phyloP scores from a whole-genome alignment of 2,888 invertebrate species.

The Acanthosepion lycidas region DNA sequence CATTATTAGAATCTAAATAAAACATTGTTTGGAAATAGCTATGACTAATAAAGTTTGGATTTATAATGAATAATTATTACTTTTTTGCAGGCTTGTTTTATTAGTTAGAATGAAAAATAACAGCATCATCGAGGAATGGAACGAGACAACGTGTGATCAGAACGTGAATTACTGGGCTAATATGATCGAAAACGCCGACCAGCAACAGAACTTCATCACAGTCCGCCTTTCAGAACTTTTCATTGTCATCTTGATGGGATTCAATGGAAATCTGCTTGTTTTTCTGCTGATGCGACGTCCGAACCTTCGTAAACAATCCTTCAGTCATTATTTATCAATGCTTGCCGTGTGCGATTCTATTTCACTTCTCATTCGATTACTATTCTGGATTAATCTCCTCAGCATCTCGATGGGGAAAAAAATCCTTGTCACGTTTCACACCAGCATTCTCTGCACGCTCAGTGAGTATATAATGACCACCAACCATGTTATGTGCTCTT shows the following conservation, averaged over 20 bases:
- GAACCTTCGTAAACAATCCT: conserved; percentile 49
- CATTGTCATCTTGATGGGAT: conserved; percentile 48
- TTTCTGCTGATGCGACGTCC: conserved; percentile 48
- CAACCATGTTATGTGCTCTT: conserved; percentile 51
- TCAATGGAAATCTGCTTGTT: conserved; percentile 50
- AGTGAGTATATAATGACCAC: conserved; percentile 51
- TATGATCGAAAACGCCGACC: conserved; percentile 49
- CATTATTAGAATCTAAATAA: no score
- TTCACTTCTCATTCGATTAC: conserved; percentile 48
- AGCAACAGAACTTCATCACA: conserved; percentile 46
- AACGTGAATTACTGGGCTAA: conserved; percentile 48
- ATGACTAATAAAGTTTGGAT: no score
- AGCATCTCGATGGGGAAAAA: conserved; percentile 18
- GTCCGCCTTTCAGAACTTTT: conserved; percentile 50
- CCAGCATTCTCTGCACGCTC: conserved; percentile 41
- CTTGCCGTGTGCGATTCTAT: conserved; percentile 50
- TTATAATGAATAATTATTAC: no score
- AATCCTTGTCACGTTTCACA: conserved; percentile 42
- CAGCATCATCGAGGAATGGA: background rate
- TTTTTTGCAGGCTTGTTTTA: background rate
- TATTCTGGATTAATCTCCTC: conserved; percentile 52
- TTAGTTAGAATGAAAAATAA: background rate
- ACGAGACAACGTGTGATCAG: background rate
- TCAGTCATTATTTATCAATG: conserved; percentile 47
- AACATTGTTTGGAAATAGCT: no score